Evolutionary conservation across 1,140 invertebrate species (phyloP).

Genomic region (Arctopsyche grandis): DNA sequence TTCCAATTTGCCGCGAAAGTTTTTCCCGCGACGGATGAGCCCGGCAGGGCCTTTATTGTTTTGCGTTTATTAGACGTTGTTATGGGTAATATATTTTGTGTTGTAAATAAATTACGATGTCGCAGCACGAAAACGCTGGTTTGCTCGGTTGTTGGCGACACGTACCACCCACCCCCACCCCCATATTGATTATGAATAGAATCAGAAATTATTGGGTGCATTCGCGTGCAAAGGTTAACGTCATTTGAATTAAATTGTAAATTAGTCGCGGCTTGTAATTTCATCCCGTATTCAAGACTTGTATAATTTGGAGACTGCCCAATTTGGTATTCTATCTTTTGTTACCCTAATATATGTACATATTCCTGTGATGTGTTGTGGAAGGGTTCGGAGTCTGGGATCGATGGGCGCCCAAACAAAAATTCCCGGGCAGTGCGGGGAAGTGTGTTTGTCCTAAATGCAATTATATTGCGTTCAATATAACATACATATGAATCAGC

Average conservation of each 20-base stretch:
- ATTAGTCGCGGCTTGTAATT: not conserved
- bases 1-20: not conserved
- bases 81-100: not conserved
- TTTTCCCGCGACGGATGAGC: not conserved
- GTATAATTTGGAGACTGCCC: no score
- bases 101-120: not conserved
- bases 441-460: no score
- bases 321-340: not conserved
- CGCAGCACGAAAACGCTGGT: not conserved
- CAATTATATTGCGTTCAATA: no score
- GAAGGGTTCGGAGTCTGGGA: no score
- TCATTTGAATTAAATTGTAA: slow-evolving; percentile 17
- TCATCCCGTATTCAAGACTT: not conserved
- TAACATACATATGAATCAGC: no score
- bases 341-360: no score
- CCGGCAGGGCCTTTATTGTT: no score
- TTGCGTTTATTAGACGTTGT: no score
- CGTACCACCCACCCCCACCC: not conserved
- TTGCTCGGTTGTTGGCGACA: no score
- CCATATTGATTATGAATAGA: slow-evolving; percentile 17
- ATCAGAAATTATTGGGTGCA: slow-evolving; percentile 16
- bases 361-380: no score
- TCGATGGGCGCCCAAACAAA: no score
- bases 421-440: no score
- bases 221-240: slow-evolving; percentile 16